phyloP scores from a whole-genome alignment of 2,797 vertebrate genomes.

The Pyrrhura leucotis region DNA sequence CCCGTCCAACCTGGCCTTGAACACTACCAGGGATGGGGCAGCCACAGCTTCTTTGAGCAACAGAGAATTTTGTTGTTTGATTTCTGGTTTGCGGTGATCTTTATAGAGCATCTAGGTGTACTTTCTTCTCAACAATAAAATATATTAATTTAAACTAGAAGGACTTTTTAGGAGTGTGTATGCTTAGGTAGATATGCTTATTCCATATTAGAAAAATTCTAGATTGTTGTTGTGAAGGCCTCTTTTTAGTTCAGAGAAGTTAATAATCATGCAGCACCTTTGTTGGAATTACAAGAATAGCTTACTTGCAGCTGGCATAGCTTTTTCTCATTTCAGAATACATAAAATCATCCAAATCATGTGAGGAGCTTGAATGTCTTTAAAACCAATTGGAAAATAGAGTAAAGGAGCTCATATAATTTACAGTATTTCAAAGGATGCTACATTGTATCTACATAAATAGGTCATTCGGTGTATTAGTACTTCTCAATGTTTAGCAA shows the following conservation, averaged over 20 bases:
- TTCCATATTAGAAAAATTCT: neutral
- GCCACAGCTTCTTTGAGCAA: neutral
- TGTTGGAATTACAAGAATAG: neutral
- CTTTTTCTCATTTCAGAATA: neutral
- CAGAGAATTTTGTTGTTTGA: neutral
- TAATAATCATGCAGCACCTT: neutral
- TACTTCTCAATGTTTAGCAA: neutral
- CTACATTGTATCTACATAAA: neutral
- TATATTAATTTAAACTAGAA: neutral
- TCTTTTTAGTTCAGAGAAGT: neutral
- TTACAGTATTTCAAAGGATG: neutral
- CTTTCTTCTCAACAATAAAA: neutral
- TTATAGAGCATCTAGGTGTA: neutral
- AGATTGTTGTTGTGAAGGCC: neutral
- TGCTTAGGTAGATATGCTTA: neutral
- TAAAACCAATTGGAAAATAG: neutral
- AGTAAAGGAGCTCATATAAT: neutral
- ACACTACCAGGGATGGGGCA: neutral
- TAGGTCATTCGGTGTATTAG: neutral
- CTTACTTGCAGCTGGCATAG: neutral
- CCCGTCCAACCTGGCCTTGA: neutral
- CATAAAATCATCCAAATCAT: neutral
- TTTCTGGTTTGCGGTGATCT: neutral
- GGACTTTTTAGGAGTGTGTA: neutral
- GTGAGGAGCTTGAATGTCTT: neutral